Percentiles rank a stretch among this genome's conserved stretches.
These are phyloP conservation scores for Lepisosteus oculatus DNA, from an alignment of 2,113 vertebrate genomes.

Conservation along the genomic window DNA sequence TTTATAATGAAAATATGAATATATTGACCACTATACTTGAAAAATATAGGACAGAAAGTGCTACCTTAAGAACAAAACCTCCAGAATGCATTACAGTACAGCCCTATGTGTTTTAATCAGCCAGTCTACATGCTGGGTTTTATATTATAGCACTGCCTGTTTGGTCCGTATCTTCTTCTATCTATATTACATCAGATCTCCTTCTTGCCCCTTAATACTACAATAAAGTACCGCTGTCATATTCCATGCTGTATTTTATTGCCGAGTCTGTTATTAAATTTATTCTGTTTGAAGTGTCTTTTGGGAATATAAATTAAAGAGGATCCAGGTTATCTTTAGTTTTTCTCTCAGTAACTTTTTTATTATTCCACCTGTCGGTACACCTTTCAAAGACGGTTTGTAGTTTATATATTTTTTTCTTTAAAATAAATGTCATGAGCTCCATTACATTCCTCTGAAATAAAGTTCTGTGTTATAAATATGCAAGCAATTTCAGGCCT, in stretches of 20 bases:
- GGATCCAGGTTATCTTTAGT: conserved; percentile 14
- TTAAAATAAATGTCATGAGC: not conserved
- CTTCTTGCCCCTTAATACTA: conserved; percentile 3
- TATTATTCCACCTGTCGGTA: not conserved
- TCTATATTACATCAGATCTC: conserved; percentile 9
- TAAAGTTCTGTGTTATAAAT: no score
- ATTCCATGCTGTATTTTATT: conserved; percentile 3
- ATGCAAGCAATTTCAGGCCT: no score
- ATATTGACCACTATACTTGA: no score
- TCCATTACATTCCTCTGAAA: no score
- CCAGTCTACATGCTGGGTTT: not conserved
- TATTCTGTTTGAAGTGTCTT: conserved; percentile 19
- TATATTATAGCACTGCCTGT: not conserved
- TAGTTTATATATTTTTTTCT: not conserved
- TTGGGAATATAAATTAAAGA: conserved; percentile 25
- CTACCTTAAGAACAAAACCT: not conserved
- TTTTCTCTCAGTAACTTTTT: not conserved
- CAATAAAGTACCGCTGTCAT: conserved; percentile 1
- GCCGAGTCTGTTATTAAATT: conserved; percentile 21
- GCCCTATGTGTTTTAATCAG: conserved; percentile 7
- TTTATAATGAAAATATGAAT: no score
- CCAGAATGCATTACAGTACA: not conserved
- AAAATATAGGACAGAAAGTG: not conserved
- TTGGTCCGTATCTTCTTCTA: not conserved
- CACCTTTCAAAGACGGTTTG: conserved; percentile 1